phyloP scores from a whole-genome alignment of 1,140 invertebrate species.

The Mylabris phalerata region DNA sequence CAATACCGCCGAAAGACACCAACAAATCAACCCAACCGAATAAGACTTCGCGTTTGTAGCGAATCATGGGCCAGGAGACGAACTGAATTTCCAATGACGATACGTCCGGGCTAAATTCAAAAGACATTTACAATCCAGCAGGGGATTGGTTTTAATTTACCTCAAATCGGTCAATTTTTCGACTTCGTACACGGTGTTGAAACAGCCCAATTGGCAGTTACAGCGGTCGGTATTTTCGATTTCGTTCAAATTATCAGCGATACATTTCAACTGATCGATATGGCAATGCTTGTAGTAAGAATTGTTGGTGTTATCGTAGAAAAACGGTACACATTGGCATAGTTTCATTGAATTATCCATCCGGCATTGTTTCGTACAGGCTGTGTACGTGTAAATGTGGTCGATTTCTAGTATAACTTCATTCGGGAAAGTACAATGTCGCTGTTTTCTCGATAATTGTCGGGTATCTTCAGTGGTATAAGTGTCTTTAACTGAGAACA shows the following conservation, averaged over 20 bases:
- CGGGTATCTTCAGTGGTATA: constrained; percentile 62
- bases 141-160: no score
- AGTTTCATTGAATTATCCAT: constrained; percentile 52
- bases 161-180: constrained; percentile 50
- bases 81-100: constrained; percentile 49
- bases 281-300: constrained; percentile 49
- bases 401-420: constrained; percentile 54
- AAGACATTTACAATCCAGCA: no score
- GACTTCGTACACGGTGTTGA: constrained; percentile 64
- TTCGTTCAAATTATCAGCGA: constrained; percentile 47
- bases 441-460: constrained; percentile 57
- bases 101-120: no score
- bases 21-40: constrained; percentile 70
- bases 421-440: constrained; percentile 58
- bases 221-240: constrained; percentile 56
- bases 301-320: constrained; percentile 43
- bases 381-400: constrained; percentile 56
- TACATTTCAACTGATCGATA: constrained; percentile 50
- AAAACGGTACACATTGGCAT: constrained; percentile 61
- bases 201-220: constrained; percentile 59
- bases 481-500: constrained; percentile 62
- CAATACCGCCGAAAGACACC: constrained; percentile 68
- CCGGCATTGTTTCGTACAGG: constrained; percentile 61
- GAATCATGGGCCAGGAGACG: constrained; percentile 64
- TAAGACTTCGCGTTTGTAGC: constrained; percentile 65